These are phyloP conservation scores for Reticulitermes speratus DNA, from an alignment of 1,140 invertebrate species.

Conservation along the genomic window DNA sequence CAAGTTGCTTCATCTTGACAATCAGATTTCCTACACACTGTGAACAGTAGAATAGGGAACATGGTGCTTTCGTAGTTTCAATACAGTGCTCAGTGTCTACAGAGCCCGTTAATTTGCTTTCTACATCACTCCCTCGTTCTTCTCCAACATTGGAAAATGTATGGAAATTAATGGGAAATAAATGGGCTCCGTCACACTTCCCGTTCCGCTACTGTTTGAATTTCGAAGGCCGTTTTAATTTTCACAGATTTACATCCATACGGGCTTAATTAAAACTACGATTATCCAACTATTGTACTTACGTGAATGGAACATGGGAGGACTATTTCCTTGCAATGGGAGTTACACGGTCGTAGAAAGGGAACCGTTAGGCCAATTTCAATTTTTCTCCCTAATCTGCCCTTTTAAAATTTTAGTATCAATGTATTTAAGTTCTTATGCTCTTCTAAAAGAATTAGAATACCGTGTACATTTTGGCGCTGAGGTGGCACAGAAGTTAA, in stretches of 20 bases:
- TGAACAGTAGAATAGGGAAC: background rate
- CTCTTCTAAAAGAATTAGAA: no score
- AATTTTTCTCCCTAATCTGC: background rate
- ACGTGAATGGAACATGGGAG: background rate
- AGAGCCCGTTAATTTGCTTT: background rate
- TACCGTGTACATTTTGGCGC: no score
- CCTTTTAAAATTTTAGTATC: no score
- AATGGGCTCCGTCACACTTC: background rate
- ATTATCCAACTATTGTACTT: background rate
- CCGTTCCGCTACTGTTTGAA: background rate
- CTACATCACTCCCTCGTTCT: background rate
- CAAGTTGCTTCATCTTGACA: no score
- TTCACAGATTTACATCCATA: conserved; percentile 17
- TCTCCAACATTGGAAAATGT: background rate
- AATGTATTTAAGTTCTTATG: no score
- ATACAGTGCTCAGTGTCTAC: background rate
- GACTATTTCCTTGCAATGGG: background rate
- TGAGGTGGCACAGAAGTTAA: no score
- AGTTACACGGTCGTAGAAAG: background rate
- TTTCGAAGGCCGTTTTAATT: conserved; percentile 4
- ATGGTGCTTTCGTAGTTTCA: background rate
- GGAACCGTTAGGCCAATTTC: background rate
- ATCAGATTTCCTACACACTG: background rate
- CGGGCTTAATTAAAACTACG: background rate
- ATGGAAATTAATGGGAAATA: conserved; percentile 17